These are phyloP conservation scores for Thaleichthys pacificus DNA, from an alignment of 2,797 vertebrate species.

Conservation along the genomic window DNA sequence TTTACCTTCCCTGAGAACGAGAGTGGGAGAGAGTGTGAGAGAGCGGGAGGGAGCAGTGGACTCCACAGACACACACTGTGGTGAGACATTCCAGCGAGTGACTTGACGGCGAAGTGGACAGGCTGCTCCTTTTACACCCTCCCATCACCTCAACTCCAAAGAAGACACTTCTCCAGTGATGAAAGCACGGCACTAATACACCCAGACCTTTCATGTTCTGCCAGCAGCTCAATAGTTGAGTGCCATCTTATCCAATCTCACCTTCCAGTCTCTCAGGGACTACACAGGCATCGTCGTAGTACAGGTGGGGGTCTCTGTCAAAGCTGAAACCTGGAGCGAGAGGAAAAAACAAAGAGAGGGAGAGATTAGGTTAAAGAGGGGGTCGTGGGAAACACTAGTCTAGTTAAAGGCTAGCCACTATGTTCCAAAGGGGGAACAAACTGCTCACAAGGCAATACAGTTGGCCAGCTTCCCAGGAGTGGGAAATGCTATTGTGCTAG, in stretches of 20 bases:
- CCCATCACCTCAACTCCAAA: conserved; percentile 26
- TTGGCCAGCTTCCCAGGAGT: conserved; percentile 27
- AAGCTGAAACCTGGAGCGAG: conserved; percentile 82
- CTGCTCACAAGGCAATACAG: conserved; percentile 37
- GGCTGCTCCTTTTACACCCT: conserved; percentile 41
- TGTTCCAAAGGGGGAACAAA: conserved; percentile 16
- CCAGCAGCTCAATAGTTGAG: not conserved
- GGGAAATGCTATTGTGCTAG: conserved; percentile 20
- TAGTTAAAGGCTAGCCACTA: conserved; percentile 12
- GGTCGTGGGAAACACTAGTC: conserved; percentile 26
- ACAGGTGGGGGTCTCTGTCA: conserved; percentile 88
- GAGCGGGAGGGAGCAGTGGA: conserved; percentile 32
- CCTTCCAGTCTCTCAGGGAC: conserved; percentile 93
- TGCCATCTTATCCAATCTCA: conserved; percentile 59
- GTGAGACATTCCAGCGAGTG: conserved; percentile 58
- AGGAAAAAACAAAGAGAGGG: not conserved
- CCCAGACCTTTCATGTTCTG: conserved; percentile 3
- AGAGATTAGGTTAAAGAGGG: not conserved
- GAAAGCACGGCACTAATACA: conserved; percentile 5
- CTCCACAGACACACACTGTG: conserved; percentile 32
- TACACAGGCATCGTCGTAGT: conserved; percentile 92
- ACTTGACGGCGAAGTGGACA: conserved; percentile 39
- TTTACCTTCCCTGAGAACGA: conserved; percentile 73
- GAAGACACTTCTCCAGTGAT: conserved; percentile 1
- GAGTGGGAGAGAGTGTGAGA: not conserved